A percentile compares a stretch with the other conserved stretches of the same genome.
phyloP scores from a whole-genome alignment of 2,888 invertebrate genomes.

The Agrypnus murinus region DNA sequence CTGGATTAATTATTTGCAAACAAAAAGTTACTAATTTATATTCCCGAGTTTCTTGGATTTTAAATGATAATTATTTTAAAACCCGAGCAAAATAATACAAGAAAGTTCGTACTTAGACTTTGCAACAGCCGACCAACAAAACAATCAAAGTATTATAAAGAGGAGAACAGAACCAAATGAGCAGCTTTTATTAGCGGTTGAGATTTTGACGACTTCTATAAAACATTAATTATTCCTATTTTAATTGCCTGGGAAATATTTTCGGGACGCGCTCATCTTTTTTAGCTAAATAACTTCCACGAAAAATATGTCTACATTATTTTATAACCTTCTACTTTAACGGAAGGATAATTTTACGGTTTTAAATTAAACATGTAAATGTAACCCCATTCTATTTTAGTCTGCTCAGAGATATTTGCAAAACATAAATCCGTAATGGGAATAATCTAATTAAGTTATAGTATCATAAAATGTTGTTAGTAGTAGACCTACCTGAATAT shows the following conservation, averaged over 20 bases:
- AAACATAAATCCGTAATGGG: no score
- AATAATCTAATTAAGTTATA: no score
- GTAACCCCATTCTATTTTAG: no score
- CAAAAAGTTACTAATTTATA: slow-evolving; percentile 64
- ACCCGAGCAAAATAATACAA: slow-evolving; percentile 58
- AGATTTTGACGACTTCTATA: slow-evolving; percentile 44
- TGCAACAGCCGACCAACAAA: slow-evolving; percentile 41
- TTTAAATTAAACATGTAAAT: no score
- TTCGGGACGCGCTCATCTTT: neutral
- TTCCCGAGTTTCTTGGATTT: slow-evolving; percentile 62
- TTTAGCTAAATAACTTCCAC: slow-evolving; percentile 5
- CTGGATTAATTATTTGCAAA: slow-evolving; percentile 56
- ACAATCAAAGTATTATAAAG: slow-evolving; percentile 40
- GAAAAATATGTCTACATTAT: slow-evolving; percentile 12
- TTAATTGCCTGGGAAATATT: slow-evolving; percentile 47
- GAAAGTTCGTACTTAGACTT: slow-evolving; percentile 52
- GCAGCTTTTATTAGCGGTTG: slow-evolving; percentile 29
- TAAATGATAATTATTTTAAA: slow-evolving; percentile 66
- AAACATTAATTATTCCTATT: slow-evolving; percentile 53
- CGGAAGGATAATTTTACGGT: neutral
- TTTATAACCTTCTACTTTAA: slow-evolving; percentile 15
- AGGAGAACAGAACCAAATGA: slow-evolving; percentile 12
- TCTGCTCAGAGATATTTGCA: no score
- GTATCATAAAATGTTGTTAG: no score
- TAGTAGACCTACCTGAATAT: no score